Evolutionary conservation across 2,888 invertebrate species (phyloP), one percentile per base, ranked within the genome.

Genomic region (Adineta ricciae): DNA sequence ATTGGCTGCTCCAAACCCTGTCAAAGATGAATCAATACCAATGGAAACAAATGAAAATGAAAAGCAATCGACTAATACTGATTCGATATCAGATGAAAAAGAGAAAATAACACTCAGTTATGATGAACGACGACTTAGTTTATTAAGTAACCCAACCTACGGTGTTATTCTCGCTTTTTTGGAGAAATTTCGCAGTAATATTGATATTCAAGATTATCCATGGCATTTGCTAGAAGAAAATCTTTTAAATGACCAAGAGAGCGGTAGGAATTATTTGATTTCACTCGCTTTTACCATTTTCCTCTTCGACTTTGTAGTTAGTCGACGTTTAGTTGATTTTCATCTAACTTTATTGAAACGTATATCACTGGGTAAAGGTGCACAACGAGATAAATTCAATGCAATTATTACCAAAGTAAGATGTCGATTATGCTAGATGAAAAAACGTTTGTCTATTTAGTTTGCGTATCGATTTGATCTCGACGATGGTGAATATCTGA

Each of bases 321-420:
- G 78, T n/a, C 78, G 41, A 24, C 78, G 78, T n/a, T n/a, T 78
- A 78, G 41, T 78, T 41, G 78, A 78, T n/a, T 78, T 78, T 78
- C 78, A 78, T 78, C 5, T 78, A 11, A 41, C 41, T n/a, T n/a
- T 78, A 78, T 41, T 78, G 21, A 78, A 78, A 78, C 78, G 78
- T n/a, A 41, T 78, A 41, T 9, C 78, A 78, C n/a, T 78, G n/a
- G 78, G 78, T 21, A 78, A 78, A 41, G 41, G 41, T 78, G 78
- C 78, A 5, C 38, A 78, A 41, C 78, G 78, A 41, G 78, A 78
- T 41, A 78, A 78, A 78, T 78, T 78, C n/a, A 24, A 24, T 9
- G 14, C 78, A 41, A 41, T 41, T 8, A 78, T 78, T n/a, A 38
- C 78, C 3, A 38, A 41, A 78, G 78, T 78, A 64, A 32, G 27